Conservation (phyloP, 2,113 vertebrate species). For the Malurus cyaneus region DNA sequence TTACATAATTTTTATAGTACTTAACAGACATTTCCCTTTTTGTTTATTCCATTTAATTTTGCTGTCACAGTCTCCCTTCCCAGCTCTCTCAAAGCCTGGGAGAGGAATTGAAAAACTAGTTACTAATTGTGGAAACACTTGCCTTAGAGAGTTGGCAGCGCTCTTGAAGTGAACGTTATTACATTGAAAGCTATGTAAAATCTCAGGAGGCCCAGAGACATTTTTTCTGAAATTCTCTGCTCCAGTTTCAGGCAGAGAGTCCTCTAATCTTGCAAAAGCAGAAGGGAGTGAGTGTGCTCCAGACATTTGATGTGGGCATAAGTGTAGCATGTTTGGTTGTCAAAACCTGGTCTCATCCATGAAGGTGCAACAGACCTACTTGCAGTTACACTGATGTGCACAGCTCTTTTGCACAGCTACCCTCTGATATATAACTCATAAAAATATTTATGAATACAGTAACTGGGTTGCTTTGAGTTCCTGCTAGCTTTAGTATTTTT, state of each 20-base stretch:
- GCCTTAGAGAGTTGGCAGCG: neutral
- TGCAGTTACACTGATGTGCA: neutral
- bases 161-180: neutral
- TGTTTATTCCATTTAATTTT: constrained; percentile 35
- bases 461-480: neutral
- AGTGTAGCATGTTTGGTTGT: neutral
- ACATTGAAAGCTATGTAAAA: constrained; percentile 22
- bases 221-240: constrained; percentile 40
- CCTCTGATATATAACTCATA: neutral
- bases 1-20: neutral
- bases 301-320: neutral
- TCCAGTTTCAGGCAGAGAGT: constrained; percentile 42
- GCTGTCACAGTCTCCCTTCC: neutral
- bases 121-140: constrained; percentile 32
- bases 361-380: neutral
- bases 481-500: neutral
- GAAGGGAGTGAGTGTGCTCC: neutral
- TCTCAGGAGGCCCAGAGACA: neutral
- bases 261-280: neutral
- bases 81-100: neutral
- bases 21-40: neutral
- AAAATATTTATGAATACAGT: neutral
- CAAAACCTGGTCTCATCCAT: neutral
- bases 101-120: constrained; percentile 31
- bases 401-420: neutral